phyloP scores from a whole-genome alignment of 2,888 invertebrate species.

The Aelia acuminata region DNA sequence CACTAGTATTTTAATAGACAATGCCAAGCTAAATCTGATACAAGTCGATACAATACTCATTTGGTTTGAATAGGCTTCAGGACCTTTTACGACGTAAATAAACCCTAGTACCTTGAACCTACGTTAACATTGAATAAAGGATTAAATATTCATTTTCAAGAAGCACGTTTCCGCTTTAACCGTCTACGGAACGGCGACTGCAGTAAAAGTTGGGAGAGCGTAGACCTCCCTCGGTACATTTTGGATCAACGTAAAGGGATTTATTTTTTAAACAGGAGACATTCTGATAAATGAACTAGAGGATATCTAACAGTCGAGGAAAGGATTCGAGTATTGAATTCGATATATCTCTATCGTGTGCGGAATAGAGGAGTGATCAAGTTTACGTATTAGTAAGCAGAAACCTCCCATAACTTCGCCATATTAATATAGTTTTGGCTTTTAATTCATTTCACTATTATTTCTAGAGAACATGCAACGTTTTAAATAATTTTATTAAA shows the following conservation, averaged over 20 bases:
- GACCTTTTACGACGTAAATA: not conserved
- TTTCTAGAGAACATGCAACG: too few species aligned
- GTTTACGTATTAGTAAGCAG: not conserved
- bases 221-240: not conserved
- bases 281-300: not conserved
- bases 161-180: not conserved
- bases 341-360: not conserved
- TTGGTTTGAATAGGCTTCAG: not conserved
- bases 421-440: too few species aligned
- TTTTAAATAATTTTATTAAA: too few species aligned
- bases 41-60: not conserved
- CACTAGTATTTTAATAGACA: too few species aligned
- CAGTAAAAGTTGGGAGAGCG: not conserved
- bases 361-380: not conserved
- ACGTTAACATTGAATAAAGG: not conserved
- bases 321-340: not conserved
- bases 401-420: too few species aligned
- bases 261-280: not conserved
- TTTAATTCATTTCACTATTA: too few species aligned
- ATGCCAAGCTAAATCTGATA: not conserved
- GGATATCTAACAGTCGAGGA: not conserved
- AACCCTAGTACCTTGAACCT: not conserved
- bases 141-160: not conserved
- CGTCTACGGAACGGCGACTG: not conserved
- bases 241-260: not conserved